Base-by-base conservation (phyloP, 2,888 invertebrate genomes). In the Zygothrica quintamaculata region DNA sequence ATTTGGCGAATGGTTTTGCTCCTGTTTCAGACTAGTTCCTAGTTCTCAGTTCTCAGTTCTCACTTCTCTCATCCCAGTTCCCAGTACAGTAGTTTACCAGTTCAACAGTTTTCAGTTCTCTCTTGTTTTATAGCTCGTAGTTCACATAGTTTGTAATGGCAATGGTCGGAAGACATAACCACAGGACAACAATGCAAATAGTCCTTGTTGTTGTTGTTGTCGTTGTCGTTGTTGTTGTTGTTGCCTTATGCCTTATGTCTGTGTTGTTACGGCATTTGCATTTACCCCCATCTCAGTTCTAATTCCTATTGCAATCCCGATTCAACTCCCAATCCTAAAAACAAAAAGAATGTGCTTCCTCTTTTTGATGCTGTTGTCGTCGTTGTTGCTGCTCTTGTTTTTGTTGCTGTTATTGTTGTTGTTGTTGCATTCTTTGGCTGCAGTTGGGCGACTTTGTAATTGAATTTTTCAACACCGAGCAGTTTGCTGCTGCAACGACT, bases 401-500 rank as follows among this genome's bases (percentile, higher is more conserved):
- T n/a, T n/a, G n/a, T n/a, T n/a, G n/a, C n/a, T n/a, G n/a, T n/a
- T n/a, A n/a, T n/a, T 34, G 2, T 13, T 22, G n/a, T 7, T 18
- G 3, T 37, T 67, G 70, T 77, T 72, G 67, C 69, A 84, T 85
- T 87, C 71, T 71, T 73, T 62, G 44, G 50, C 53, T 56, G 67
- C 59, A 65, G 53, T 80, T 69, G 55, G 60, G 59, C 60, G 76
- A 84, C 80, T 79, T 79, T 62, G 84, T 84, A 85, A 85, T 84
- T 87, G 84, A 84, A 86, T 87, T 84, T 79, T 77, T 76, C 68
- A 65, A n/a, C n/a, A n/a, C n/a, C n/a, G 65, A 70, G 64, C 75
- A 43, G 52, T 56, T 59, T 58, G 72, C 55, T 50, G 66, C 11
- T 40, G 34, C 9, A 25, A 29, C 29, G 48, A 36, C 0, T 50